phyloP scores from a whole-genome alignment of 2,113 vertebrate genomes.

The Corythornis madagascariensis region DNA sequence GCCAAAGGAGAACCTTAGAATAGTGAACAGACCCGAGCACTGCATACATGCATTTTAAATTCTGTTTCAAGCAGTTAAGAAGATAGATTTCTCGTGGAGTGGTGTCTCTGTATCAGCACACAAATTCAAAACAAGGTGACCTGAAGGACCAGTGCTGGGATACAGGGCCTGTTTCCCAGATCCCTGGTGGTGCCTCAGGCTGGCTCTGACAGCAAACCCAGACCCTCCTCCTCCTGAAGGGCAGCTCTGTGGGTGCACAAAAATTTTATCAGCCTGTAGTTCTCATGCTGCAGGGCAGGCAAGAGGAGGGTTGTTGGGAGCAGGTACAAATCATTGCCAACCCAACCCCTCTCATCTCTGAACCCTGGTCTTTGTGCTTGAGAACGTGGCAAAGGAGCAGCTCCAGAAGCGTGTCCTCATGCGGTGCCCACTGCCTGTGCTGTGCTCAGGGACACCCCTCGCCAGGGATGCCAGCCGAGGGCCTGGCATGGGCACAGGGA shows the following conservation, averaged over 20 bases:
- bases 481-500: fast-evolving
- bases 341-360: not conserved
- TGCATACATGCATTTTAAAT: conserved; percentile 13
- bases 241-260: no score
- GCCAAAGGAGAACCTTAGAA: conserved; percentile 65
- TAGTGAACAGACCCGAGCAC: conserved; percentile 45
- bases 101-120: not conserved
- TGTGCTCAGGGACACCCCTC: fast-evolving
- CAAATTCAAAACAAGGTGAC: not conserved
- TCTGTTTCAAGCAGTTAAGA: not conserved
- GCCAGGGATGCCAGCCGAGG: not conserved
- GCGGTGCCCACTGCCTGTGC: not conserved
- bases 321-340: no score
- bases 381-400: not conserved
- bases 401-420: no score
- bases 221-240: not conserved
- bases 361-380: not conserved
- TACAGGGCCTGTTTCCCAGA: fast-evolving
- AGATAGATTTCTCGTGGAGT: not conserved
- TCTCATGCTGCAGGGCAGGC: not conserved
- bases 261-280: not conserved
- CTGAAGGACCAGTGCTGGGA: not conserved
- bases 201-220: not conserved
- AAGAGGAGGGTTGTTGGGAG: not conserved
- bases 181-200: not conserved